phyloP scores from a whole-genome alignment of 2,113 vertebrate species.

The Xiphophorus hellerii region DNA sequence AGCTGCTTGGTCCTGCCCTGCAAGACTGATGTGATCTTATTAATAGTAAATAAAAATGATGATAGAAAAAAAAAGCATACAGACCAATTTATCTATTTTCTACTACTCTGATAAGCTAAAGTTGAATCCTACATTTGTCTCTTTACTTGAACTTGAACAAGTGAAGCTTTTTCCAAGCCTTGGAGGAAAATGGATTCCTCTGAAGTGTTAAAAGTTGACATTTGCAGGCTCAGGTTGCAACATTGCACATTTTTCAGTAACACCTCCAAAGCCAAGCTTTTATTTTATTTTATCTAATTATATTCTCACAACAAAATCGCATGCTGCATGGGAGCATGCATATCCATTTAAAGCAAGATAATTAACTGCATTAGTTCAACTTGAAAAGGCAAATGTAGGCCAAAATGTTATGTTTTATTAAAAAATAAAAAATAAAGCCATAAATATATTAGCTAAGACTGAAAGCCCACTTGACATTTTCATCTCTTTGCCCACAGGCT shows the following conservation, averaged over 20 bases:
- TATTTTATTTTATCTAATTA: constrained; percentile 12
- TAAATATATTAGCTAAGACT: background rate
- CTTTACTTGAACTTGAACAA: background rate
- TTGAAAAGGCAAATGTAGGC: background rate
- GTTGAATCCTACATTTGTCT: background rate
- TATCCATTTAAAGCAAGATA: background rate
- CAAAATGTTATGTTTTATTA: background rate
- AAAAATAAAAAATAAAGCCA: background rate
- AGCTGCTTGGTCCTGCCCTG: background rate
- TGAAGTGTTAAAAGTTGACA: no score
- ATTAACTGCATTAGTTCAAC: background rate
- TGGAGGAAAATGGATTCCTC: background rate
- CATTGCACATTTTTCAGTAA: background rate
- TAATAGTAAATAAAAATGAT: background rate
- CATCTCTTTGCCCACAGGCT: no score
- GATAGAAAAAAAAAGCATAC: background rate
- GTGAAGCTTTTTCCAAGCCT: background rate
- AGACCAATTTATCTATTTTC: background rate
- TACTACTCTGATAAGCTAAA: background rate
- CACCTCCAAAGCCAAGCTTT: background rate
- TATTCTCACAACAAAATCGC: background rate
- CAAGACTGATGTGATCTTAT: background rate
- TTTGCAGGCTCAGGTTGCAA: no score
- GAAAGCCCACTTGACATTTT: background rate
- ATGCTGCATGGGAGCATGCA: background rate